These are phyloP conservation scores for Turritopsis dohrnii DNA, from an alignment of 30 jellyfish, hydroid and myxozoan species.

Conservation along the genomic window DNA sequence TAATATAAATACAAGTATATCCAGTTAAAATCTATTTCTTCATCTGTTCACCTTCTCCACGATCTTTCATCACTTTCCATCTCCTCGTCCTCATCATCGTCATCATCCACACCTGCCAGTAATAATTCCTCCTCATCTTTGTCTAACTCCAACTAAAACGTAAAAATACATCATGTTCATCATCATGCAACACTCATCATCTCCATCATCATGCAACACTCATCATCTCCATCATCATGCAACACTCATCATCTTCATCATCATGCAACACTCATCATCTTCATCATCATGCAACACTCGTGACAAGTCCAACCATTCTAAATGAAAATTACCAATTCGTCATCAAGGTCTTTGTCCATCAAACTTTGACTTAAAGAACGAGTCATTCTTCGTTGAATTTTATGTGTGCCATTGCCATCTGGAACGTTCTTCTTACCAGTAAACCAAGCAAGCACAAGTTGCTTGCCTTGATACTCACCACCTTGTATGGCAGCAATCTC, in stretches of 20 bases:
- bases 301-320: neutral
- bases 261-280: too few relatives aligned
- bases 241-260: too few relatives aligned
- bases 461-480: constrained; percentile 66
- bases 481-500: constrained; percentile 88
- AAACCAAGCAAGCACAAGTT: constrained; percentile 88
- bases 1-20: neutral
- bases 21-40: neutral
- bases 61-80: constrained; percentile 38
- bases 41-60: constrained; percentile 55
- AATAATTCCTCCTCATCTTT: constrained; percentile 78
- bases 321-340: constrained; percentile 36
- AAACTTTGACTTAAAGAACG: constrained; percentile 61
- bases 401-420: constrained; percentile 34
- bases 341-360: constrained; percentile 59
- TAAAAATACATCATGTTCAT: too few relatives aligned
- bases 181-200: too few relatives aligned
- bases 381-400: constrained; percentile 50
- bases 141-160: constrained; percentile 57
- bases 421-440: constrained; percentile 39
- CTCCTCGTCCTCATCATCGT: constrained; percentile 69
- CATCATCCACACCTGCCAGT: constrained; percentile 93
- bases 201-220: too few relatives aligned
- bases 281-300: too few relatives aligned
- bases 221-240: too few relatives aligned